Conservation (phyloP, 2,113 vertebrate species). For the Tupaia tana region DNA sequence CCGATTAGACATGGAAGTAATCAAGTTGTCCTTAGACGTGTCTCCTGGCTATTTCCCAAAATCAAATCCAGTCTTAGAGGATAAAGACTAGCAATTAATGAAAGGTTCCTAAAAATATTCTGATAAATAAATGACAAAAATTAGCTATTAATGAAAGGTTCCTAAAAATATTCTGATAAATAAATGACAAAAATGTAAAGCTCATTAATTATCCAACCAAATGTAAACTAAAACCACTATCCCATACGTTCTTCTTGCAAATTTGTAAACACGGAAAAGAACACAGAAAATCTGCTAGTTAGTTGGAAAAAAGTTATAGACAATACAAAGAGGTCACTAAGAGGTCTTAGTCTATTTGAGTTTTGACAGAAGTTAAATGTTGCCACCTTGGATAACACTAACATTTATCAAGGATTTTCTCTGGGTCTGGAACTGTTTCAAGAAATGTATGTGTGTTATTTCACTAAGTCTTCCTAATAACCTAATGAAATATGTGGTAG, state of each 20-base stretch:
- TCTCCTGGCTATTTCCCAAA: slow-evolving; percentile 32
- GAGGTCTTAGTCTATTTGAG: neutral
- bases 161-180: slow-evolving; percentile 14
- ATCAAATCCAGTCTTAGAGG: neutral
- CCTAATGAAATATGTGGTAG: neutral
- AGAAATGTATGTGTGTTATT: neutral
- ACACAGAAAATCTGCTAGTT: neutral
- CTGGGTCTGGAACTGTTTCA: neutral
- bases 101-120: slow-evolving; percentile 28
- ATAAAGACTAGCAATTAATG: neutral
- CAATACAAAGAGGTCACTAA: neutral
- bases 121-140: slow-evolving; percentile 3
- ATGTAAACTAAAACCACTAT: neutral
- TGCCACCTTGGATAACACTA: neutral
- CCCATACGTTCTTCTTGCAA: neutral
- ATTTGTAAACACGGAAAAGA: neutral
- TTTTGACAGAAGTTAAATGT: neutral
- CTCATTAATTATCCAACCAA: neutral
- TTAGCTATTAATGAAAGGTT: neutral
- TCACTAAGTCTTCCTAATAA: neutral
- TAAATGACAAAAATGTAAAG: slow-evolving; percentile 10
- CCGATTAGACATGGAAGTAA: neutral
- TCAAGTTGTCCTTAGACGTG: slow-evolving; percentile 34
- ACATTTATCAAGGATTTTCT: neutral
- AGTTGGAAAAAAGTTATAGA: neutral